Evolutionary conservation across 2,888 invertebrate genomes (phyloP).

Genomic region (Hymenopus coronatus): DNA sequence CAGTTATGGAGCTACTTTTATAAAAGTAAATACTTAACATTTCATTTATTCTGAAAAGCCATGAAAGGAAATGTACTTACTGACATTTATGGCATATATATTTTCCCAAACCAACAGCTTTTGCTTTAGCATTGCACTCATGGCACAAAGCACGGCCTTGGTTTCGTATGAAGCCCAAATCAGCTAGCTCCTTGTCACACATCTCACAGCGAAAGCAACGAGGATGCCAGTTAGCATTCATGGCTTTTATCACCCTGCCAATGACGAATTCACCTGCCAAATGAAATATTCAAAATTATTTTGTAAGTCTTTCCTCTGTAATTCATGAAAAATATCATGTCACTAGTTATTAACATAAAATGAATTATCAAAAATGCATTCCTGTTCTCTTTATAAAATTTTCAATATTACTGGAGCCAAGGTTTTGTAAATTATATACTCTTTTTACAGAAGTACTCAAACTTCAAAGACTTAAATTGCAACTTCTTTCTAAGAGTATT

Average conservation of each 20-base stretch:
- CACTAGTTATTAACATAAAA: neutral
- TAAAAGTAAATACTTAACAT: too few relatives aligned
- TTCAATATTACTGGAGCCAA: too few relatives aligned
- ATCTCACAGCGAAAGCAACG: conserved; percentile 95
- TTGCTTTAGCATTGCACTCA: conserved; percentile 93
- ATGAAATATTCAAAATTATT: neutral
- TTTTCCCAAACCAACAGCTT: conserved; percentile 91
- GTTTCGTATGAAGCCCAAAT: conserved; percentile 94
- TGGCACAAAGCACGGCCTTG: conserved; percentile 87
- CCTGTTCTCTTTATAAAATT: neutral
- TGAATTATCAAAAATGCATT: neutral
- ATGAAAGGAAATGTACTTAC: conserved; percentile 57
- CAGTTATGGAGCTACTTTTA: too few relatives aligned
- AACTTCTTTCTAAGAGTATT: too few relatives aligned
- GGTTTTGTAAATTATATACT: too few relatives aligned
- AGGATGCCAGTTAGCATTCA: conserved; percentile 99
- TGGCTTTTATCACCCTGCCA: conserved; percentile 98
- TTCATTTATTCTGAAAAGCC: too few relatives aligned
- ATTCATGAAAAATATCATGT: neutral
- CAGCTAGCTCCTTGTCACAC: conserved; percentile 88
- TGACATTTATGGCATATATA: conserved; percentile 98
- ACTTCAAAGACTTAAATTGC: too few relatives aligned
- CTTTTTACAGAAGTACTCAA: too few relatives aligned
- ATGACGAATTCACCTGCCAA: conserved; percentile 87
- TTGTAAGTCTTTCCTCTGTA: neutral